Percentiles rank a stretch among this genome's conserved stretches.
phyloP scores from a whole-genome alignment of 23 tunicate species.

The Trididemnum nubilum region DNA sequence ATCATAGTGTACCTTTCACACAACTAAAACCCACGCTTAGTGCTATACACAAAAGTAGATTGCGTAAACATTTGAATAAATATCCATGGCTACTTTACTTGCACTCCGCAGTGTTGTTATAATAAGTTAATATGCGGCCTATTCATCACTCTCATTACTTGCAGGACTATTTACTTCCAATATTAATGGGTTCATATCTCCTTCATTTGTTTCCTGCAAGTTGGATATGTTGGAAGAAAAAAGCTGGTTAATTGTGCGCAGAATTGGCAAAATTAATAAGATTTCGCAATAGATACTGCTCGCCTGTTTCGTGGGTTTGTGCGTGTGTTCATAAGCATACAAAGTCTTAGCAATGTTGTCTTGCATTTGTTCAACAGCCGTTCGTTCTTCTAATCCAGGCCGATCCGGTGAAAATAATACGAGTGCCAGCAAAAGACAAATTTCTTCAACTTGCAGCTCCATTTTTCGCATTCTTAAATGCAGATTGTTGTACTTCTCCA shows the following conservation, averaged over 20 bases:
- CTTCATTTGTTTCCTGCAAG: slow-evolving; percentile 56
- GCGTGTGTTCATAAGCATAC: slow-evolving; percentile 81
- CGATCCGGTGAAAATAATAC: slow-evolving; percentile 96
- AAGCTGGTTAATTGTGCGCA: slow-evolving; percentile 78
- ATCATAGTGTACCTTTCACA: no score
- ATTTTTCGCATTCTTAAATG: slow-evolving; percentile 82
- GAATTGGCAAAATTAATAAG: slow-evolving; percentile 73
- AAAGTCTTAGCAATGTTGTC: slow-evolving; percentile 63
- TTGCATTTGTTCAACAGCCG: slow-evolving; percentile 82
- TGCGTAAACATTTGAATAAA: no score
- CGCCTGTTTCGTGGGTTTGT: slow-evolving; percentile 59
- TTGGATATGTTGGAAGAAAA: slow-evolving; percentile 55
- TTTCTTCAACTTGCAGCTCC: slow-evolving; percentile 88
- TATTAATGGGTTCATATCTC: slow-evolving; percentile 84
- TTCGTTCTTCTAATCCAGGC: slow-evolving; percentile 75
- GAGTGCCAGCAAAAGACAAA: slow-evolving; percentile 83
- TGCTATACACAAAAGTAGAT: no score
- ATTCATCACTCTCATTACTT: slow-evolving; percentile 9
- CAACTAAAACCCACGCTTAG: no score
- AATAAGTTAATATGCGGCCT: no score
- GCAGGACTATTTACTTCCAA: slow-evolving; percentile 72
- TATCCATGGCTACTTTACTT: no score
- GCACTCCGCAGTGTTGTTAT: no score
- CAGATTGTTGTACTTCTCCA: slow-evolving; percentile 72
- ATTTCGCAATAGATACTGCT: slow-evolving; percentile 68